phyloP scores from a whole-genome alignment of 2,888 invertebrate genomes.

The Papilio demoleus region DNA sequence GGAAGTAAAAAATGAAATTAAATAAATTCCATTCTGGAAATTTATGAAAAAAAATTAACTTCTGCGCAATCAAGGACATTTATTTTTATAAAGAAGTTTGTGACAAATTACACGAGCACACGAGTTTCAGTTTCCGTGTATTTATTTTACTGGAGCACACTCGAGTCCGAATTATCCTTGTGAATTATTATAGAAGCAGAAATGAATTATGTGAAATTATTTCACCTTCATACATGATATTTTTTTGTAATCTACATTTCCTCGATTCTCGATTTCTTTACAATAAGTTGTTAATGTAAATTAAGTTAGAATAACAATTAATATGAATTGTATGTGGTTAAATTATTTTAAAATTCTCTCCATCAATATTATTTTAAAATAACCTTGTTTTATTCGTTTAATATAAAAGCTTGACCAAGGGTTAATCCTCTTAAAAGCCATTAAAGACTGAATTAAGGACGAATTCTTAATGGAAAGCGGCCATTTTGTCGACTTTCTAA shows the following conservation, averaged over 20 bases:
- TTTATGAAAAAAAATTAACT: not conserved
- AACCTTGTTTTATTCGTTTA: constrained; percentile 7
- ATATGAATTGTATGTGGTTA: not conserved
- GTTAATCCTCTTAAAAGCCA: constrained; percentile 28
- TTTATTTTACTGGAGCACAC: not conserved
- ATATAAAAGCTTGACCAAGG: constrained; percentile 31
- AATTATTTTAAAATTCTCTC: not conserved
- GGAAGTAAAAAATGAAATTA: no score
- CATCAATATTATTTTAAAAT: constrained; percentile 2
- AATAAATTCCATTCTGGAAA: no score
- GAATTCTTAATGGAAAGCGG: constrained; percentile 61
- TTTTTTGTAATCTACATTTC: no score
- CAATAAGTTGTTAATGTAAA: not conserved
- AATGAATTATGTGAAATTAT: no score
- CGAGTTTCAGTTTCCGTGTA: not conserved
- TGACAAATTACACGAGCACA: not conserved
- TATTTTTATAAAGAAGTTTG: not conserved
- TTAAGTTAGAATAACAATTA: not conserved
- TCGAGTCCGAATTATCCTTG: not conserved
- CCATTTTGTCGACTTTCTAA: constrained; percentile 56
- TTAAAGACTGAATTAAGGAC: constrained; percentile 53
- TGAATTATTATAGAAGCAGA: no score
- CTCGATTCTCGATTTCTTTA: no score
- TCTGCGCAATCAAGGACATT: constrained; percentile 5
- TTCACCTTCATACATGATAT: no score